These are phyloP conservation scores for Falcunculus frontatus DNA, from an alignment of 2,113 vertebrate species.

Conservation along the genomic window DNA sequence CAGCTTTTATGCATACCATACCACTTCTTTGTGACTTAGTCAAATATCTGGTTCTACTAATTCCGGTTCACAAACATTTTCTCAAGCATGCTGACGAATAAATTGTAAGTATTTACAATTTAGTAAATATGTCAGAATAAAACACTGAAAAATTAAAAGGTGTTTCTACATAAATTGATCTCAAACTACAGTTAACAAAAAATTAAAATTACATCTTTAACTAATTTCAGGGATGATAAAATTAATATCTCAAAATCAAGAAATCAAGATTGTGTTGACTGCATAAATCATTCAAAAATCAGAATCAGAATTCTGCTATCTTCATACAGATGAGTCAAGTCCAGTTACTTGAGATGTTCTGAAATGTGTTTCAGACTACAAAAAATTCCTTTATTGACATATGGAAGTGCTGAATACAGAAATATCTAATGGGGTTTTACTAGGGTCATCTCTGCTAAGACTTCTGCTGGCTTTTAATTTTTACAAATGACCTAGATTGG, in stretches of 20 bases:
- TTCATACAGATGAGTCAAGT: not conserved
- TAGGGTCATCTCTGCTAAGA: conserved; percentile 1
- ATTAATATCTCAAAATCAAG: not conserved
- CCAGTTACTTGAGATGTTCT: not conserved
- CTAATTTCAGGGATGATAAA: not conserved
- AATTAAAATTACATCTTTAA: not conserved
- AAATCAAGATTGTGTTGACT: not conserved
- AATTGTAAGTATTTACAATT: not conserved
- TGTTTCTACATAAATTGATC: not conserved
- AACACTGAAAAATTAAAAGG: not conserved
- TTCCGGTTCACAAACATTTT: not conserved
- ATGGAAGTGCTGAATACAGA: not conserved
- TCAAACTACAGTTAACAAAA: not conserved
- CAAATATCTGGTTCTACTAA: not conserved
- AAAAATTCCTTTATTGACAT: not conserved
- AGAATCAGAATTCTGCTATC: not conserved
- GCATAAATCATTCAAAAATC: not conserved
- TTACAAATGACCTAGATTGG: conserved; percentile 1
- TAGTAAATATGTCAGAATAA: not conserved
- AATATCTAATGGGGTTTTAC: not conserved
- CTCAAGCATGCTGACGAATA: not conserved
- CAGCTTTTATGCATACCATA: not conserved
- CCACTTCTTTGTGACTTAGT: not conserved
- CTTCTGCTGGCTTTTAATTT: conserved; percentile 15
- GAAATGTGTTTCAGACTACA: not conserved